Evolutionary conservation across 2,888 invertebrate species (phyloP).

Genomic region (Lasius fuliginosus): DNA sequence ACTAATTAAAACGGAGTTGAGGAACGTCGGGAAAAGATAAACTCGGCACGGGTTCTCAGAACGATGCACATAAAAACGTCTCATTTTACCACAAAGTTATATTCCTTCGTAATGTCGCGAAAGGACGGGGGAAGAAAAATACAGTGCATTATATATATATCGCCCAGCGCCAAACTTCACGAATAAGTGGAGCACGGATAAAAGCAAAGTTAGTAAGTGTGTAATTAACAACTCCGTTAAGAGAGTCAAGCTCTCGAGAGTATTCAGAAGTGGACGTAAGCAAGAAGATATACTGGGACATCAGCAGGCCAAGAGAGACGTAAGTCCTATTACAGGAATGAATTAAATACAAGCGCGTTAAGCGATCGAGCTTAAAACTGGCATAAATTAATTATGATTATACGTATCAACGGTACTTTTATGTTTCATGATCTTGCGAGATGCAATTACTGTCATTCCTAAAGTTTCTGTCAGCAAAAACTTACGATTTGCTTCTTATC

Average conservation of each 20-base stretch:
- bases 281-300: slow-evolving; percentile 33
- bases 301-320: slow-evolving; percentile 23
- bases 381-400: slow-evolving; percentile 20
- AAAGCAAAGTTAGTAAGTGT: slow-evolving; percentile 76
- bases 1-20: slow-evolving; percentile 44
- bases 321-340: slow-evolving; percentile 47
- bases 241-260: slow-evolving; percentile 63
- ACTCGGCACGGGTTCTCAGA: slow-evolving; percentile 25
- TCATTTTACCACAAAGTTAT: slow-evolving; percentile 52
- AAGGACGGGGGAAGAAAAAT: slow-evolving; percentile 40
- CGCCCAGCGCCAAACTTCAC: slow-evolving; percentile 61
- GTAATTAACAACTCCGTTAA: slow-evolving; percentile 72
- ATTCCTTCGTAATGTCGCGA: slow-evolving; percentile 40
- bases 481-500: neutral
- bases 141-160: slow-evolving; percentile 33
- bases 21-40: slow-evolving; percentile 26
- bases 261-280: slow-evolving; percentile 48
- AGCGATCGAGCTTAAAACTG: slow-evolving; percentile 25
- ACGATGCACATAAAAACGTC: slow-evolving; percentile 35
- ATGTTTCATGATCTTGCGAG: neutral
- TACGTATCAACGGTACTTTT: neutral
- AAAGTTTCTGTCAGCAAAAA: slow-evolving; percentile 6
- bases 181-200: slow-evolving; percentile 72
- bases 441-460: neutral
- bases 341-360: slow-evolving; percentile 41